phyloP scores from a whole-genome alignment of 2,888 invertebrate species.

The Agriopis leucophaearia region DNA sequence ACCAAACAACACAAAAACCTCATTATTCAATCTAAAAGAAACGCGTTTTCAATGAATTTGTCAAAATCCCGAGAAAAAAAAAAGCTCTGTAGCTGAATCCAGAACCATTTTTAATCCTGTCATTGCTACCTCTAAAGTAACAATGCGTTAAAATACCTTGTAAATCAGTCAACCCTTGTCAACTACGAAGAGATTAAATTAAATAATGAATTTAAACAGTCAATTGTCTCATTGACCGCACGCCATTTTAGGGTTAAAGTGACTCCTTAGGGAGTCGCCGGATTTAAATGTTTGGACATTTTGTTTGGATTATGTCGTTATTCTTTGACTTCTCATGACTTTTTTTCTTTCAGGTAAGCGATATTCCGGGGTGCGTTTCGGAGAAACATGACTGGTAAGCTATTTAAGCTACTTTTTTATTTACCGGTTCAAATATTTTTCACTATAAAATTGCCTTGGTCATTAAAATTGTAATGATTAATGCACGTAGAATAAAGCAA shows the following conservation, averaged over 20 bases:
- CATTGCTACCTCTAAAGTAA: constrained; percentile 57
- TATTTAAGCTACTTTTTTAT: background rate
- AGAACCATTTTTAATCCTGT: constrained; percentile 52
- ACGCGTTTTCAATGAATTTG: constrained; percentile 32
- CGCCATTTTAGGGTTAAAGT: constrained; percentile 44
- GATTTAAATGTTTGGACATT: constrained; percentile 42
- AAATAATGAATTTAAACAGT: constrained; percentile 42
- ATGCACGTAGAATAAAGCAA: constrained; percentile 6
- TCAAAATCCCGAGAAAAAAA: constrained; percentile 23
- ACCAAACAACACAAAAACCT: constrained; percentile 3
- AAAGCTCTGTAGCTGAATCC: constrained; percentile 38
- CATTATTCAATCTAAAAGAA: constrained; percentile 1
- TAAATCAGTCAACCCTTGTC: constrained; percentile 54
- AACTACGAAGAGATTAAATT: constrained; percentile 39
- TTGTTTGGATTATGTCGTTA: constrained; percentile 35
- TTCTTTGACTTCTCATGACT: constrained; percentile 39
- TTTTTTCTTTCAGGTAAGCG: constrained; percentile 53
- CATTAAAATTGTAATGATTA: background rate
- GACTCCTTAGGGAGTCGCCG: constrained; percentile 38
- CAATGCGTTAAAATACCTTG: constrained; percentile 45
- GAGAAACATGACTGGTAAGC: constrained; percentile 26
- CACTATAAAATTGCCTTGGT: no score
- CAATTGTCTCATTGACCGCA: constrained; percentile 43
- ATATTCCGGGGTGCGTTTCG: constrained; percentile 20
- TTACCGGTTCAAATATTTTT: background rate